phyloP scores from a whole-genome alignment of 2,797 vertebrate species.

The Oreochromis grahami region DNA sequence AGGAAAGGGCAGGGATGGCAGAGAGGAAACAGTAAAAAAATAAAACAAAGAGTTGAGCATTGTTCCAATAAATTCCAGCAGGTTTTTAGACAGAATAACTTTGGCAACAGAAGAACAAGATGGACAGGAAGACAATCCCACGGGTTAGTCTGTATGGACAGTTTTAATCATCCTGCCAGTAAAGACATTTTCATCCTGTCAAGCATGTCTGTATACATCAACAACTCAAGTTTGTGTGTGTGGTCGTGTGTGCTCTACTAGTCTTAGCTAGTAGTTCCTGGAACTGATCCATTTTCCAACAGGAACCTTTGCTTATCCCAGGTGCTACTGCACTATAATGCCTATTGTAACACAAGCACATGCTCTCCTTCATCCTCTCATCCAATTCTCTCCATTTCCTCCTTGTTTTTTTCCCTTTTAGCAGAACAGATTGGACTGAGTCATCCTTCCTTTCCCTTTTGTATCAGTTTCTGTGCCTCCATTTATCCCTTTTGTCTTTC shows the following conservation, averaged over 20 bases:
- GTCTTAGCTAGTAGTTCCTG: conserved; percentile 22
- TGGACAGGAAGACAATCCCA: background rate
- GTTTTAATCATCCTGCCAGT: conserved; percentile 17
- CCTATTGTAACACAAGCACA: conserved; percentile 2
- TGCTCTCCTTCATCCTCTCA: background rate
- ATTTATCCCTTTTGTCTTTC: conserved; percentile 55
- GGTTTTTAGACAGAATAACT: background rate
- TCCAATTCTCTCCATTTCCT: background rate
- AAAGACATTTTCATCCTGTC: background rate
- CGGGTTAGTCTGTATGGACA: background rate
- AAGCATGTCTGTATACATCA: background rate
- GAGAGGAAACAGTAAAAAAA: background rate
- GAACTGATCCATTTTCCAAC: conserved; percentile 37
- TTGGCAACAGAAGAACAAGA: background rate
- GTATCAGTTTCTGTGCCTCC: conserved; percentile 7
- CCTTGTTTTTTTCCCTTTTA: background rate
- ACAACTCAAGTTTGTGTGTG: background rate
- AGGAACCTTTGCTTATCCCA: conserved; percentile 11
- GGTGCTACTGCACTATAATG: conserved; percentile 15
- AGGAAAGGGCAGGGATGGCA: background rate
- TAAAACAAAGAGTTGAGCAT: background rate
- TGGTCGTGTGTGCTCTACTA: background rate
- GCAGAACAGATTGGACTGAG: conserved; percentile 16
- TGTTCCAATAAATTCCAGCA: conserved; percentile 12
- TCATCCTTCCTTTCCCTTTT: conserved; percentile 3